Evolutionary conservation across 2,888 invertebrate genomes (phyloP), one percentile per base, ranked within the genome.

Genomic region (Ophioninae sp.): DNA sequence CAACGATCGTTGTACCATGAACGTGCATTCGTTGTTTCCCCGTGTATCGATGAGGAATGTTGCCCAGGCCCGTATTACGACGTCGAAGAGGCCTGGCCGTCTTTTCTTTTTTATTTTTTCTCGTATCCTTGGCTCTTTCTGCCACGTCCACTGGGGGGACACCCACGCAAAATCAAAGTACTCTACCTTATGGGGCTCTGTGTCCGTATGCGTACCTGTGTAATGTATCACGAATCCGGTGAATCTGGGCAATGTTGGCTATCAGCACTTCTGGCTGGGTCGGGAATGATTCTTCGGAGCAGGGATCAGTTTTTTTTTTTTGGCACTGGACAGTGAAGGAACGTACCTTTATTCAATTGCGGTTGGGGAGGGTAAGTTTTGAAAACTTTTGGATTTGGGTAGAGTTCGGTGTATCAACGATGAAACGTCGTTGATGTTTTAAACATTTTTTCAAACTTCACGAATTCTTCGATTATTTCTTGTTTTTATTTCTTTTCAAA

Each of bases 21-120:
- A 50, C 44, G 57, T 57, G 67, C 67, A 44, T 41, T 56, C 21
- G 73, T 69, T 70, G 73, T 73, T 73, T 69, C 50, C 69, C n/a
- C 57, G 77, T 77, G 76, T 79, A 82, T 79, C 75, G 74, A 82
- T 79, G 79, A 82, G 82, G 82, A 79, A 82, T 82, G 82, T 75
- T 65, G 74, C 69, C 57, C 56, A 79, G 41, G 70, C 78, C 70
- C 78, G 81, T 81, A 81, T 80, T 83, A 80, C 83, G 77, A 74
- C 62, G 81, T 78, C 78, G 75, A 74, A 78, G 30, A 30, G 75
- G 75, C 50, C 74, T 75, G 69, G 79, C 72, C 39, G 68, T 69
- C 79, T 23, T 74, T 82, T 75, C 64, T 77, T 67, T 74, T 65
- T 59, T 64, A n/a, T n/a, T 23, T 79, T 80, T 70, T 78, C 73